A percentile compares a stretch with the other conserved stretches of the same genome.
Conservation (phyloP, 1,140 invertebrate genomes). For the Drosophila arizonae region DNA sequence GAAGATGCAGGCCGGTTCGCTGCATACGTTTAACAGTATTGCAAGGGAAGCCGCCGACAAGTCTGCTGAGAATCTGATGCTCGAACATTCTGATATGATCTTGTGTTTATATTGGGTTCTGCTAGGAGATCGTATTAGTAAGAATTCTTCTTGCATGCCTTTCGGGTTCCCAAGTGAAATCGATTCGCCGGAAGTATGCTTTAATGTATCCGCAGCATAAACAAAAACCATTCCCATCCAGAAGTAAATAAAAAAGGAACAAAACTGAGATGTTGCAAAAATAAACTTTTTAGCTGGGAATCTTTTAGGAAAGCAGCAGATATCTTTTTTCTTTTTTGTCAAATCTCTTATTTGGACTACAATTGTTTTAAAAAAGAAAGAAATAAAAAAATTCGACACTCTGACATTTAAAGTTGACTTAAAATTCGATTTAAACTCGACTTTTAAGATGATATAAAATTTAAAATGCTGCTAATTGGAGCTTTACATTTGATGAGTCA, state of each 20-base stretch:
- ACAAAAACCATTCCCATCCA: constrained; percentile 29
- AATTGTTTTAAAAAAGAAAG: not conserved
- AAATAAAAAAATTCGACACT: not conserved
- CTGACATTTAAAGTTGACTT: constrained; percentile 1
- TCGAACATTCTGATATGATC: not conserved
- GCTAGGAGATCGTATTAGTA: not conserved
- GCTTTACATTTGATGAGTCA: constrained; percentile 39
- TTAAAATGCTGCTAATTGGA: constrained; percentile 5
- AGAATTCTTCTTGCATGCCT: not conserved
- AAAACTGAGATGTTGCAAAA: not conserved
- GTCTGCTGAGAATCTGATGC: constrained; percentile 16
- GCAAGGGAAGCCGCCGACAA: constrained; percentile 9
- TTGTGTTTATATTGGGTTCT: not conserved
- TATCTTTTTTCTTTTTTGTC: not conserved
- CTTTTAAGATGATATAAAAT: constrained; percentile 16
- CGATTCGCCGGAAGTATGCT: constrained; percentile 30
- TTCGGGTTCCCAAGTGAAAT: constrained; percentile 11
- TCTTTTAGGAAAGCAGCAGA: not conserved
- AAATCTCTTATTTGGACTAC: constrained; percentile 11
- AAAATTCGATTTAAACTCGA: constrained; percentile 1
- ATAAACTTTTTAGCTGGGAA: constrained; percentile 20
- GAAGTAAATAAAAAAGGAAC: constrained; percentile 22
- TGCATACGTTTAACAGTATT: no score
- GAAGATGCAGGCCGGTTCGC: no score
- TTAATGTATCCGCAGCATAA: constrained; percentile 36